Evolutionary conservation across 2,888 invertebrate genomes (phyloP).

Genomic region (Pachliopta kotzebuea): DNA sequence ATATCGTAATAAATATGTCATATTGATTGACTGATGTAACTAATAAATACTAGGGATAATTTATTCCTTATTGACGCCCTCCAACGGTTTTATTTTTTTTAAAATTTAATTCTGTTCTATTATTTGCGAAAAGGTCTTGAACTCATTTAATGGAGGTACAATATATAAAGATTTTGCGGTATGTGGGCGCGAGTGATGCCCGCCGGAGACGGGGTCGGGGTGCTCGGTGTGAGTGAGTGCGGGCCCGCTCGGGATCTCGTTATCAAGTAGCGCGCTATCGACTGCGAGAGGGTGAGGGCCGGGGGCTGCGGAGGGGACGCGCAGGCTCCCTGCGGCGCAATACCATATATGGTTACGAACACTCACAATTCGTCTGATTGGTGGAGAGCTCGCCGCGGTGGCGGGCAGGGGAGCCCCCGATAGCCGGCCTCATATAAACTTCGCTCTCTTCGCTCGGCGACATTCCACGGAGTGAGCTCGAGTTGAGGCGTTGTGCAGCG

Average conservation of each 20-base stretch:
- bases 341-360: constrained; percentile 86
- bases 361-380: constrained; percentile 67
- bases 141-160: background rate
- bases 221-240: constrained; percentile 27
- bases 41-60: background rate
- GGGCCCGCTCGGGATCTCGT: constrained; percentile 46
- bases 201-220: constrained; percentile 31
- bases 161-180: background rate
- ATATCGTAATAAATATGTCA: background rate
- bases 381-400: constrained; percentile 76
- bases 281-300: constrained; percentile 42
- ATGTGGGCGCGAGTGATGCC: constrained; percentile 2
- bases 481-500: constrained; percentile 74
- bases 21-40: background rate
- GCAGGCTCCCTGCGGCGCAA: constrained; percentile 80
- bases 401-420: constrained; percentile 77
- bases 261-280: constrained; percentile 61
- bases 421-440: constrained; percentile 80
- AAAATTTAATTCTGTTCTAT: background rate
- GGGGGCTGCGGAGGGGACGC: constrained; percentile 52
- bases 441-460: constrained; percentile 66
- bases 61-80: background rate
- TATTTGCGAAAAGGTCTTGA: no score
- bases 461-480: constrained; percentile 79
- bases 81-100: background rate